Evolutionary conservation across 1,140 invertebrate species (phyloP).

Genomic region (Calephelis nemesis): DNA sequence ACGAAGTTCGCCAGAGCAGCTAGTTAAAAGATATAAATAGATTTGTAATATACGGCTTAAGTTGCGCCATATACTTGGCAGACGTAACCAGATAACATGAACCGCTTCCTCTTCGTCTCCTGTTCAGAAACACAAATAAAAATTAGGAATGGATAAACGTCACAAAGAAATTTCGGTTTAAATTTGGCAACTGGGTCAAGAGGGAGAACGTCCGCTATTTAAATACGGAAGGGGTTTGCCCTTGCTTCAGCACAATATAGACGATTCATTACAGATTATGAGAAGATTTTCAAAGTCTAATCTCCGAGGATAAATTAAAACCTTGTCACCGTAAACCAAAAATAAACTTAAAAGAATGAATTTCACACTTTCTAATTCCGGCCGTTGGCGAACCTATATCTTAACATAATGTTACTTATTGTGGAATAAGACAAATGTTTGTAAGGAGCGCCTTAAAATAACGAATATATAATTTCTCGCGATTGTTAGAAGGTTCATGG

Average conservation of each 20-base stretch:
- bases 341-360: not conserved
- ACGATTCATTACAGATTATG: not conserved
- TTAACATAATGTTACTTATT: no score
- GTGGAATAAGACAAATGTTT: no score
- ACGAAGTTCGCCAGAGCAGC: no score
- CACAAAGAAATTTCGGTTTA: constrained; percentile 10
- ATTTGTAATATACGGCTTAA: no score
- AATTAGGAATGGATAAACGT: constrained; percentile 3
- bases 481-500: no score
- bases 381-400: no score
- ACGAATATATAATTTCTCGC: no score
- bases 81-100: no score
- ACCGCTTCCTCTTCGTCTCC: not conserved
- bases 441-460: no score
- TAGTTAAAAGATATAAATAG: no score
- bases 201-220: constrained; percentile 8
- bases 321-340: not conserved
- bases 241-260: not conserved
- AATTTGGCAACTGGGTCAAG: constrained; percentile 11
- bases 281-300: not conserved
- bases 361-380: not conserved
- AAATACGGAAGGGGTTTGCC: constrained; percentile 10
- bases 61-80: no score
- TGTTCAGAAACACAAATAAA: not conserved
- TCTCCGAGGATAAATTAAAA: no score